Evolutionary conservation across 2,888 invertebrate genomes (phyloP).

Genomic region (Pterobdella sp.): DNA sequence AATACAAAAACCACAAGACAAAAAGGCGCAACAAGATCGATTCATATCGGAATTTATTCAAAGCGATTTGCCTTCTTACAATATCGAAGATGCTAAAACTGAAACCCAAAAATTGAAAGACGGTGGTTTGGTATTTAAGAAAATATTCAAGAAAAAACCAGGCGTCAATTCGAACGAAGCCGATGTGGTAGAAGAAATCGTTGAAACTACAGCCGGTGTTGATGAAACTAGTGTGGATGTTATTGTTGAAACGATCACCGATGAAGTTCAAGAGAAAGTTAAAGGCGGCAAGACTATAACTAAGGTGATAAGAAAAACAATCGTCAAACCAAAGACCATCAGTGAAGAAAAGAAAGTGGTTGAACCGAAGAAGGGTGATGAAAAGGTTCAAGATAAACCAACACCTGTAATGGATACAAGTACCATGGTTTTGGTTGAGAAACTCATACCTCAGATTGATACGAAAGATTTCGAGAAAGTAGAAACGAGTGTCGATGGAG

Average conservation of each 20-base stretch:
- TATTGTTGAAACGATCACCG: background rate
- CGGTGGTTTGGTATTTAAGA: slow-evolving; percentile 10
- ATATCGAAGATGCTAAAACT: background rate
- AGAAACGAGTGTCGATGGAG: background rate
- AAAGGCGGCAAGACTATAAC: background rate
- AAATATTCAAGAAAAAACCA: slow-evolving; percentile 12
- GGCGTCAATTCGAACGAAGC: slow-evolving; percentile 6
- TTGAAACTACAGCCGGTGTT: slow-evolving; percentile 13
- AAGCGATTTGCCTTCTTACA: slow-evolving; percentile 18
- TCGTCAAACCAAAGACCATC: slow-evolving; percentile 13
- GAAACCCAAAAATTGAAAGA: background rate
- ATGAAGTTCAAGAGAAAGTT: background rate
- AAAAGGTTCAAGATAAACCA: background rate
- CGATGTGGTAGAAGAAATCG: slow-evolving; percentile 19
- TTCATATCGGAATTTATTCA: slow-evolving; percentile 11
- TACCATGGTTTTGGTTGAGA: background rate
- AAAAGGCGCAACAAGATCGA: slow-evolving; percentile 15
- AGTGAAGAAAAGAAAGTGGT: background rate
- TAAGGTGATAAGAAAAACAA: slow-evolving; percentile 12
- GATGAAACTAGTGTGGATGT: slow-evolving; percentile 11
- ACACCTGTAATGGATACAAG: background rate
- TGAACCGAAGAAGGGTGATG: background rate
- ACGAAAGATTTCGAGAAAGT: background rate
- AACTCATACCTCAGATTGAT: background rate
- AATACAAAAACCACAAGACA: background rate